Base-by-base conservation (phyloP, 2,797 vertebrate genomes). In the Anniella stebbinsi region DNA sequence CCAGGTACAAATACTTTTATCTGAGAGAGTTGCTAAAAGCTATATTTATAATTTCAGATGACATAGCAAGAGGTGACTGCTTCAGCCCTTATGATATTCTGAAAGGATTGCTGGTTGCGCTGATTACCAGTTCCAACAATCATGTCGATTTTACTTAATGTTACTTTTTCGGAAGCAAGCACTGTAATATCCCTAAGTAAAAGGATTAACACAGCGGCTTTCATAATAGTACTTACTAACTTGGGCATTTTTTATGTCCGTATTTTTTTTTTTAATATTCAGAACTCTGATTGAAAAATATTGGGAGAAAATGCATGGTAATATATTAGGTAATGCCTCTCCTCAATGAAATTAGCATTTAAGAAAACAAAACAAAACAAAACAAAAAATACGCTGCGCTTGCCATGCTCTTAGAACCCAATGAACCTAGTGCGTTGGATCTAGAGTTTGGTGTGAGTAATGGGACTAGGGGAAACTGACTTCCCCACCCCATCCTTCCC, bases 141-240 rank as follows among this genome's bases (percentile, higher is more conserved):
- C 9, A 10, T 87, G 36, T 89, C 89, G 92, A 91, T 81, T 92
- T 92, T 93, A 91, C 60, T n/a, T 87, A 51, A 87, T 69, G 54
- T 63, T 13, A 86, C 88, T 92, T 92, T 57, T 87, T 77, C 90
- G 93, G 63, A 86, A 93, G 90, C 92, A 84, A 89, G 81, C 93
- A 78, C 80, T 93, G 80, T 80, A 91, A 93, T 93, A 57, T 87
- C 66, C 1, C 18, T 90, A 89, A 84, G 17, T 89, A 12, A 23
- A 67, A 80, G 67, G 5, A 48, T 87, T 91, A 86, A 84, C 30
- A 84, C 83, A 86, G 36, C 84, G 92, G 89, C 60, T 89, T 57
- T 90, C 75, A 89, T 88, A 88, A 73, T 18, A 78, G 36, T 30
- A 83, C 73, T 91, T 94, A 87, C 72, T 84, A 92, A 85, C 36